Conservation (phyloP, 1,140 invertebrate species). For the Tenebrio molitor region DNA sequence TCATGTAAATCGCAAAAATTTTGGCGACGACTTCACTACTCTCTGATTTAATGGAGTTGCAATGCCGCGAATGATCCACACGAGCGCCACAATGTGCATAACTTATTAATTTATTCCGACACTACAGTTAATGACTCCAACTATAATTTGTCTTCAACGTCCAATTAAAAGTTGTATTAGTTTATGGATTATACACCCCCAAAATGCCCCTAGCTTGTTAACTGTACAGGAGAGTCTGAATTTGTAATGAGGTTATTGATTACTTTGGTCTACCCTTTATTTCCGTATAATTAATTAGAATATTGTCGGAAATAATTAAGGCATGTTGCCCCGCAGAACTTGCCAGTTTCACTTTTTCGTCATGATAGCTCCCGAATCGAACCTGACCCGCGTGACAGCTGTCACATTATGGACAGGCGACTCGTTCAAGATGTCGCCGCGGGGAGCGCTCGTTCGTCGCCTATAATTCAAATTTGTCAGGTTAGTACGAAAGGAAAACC, state of each 20-base stretch:
- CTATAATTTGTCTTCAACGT: slow-evolving; percentile 23
- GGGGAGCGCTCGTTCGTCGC: no score
- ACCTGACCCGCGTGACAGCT: no score
- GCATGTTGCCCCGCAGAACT: background rate
- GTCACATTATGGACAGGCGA: no score
- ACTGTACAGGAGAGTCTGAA: slow-evolving; percentile 10
- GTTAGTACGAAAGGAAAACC: background rate
- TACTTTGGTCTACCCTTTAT: slow-evolving; percentile 22
- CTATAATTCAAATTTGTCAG: no score
- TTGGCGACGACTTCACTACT: background rate
- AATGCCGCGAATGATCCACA: background rate
- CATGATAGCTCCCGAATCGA: no score
- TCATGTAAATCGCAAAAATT: slow-evolving; percentile 10
- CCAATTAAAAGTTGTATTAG: slow-evolving; percentile 37
- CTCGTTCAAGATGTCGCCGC: no score
- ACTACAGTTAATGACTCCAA: slow-evolving; percentile 3
- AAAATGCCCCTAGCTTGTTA: slow-evolving; percentile 17
- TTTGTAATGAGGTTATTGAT: slow-evolving; percentile 36
- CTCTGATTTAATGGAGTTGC: background rate
- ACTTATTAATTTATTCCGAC: background rate
- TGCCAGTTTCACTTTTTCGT: no score
- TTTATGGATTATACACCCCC: slow-evolving; percentile 27
- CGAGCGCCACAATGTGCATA: no score
- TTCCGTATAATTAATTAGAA: slow-evolving; percentile 34
- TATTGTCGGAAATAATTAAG: slow-evolving; percentile 13